These are phyloP conservation scores for Malthinus seriepunctatus DNA, from an alignment of 2,888 invertebrate species.

Conservation along the genomic window DNA sequence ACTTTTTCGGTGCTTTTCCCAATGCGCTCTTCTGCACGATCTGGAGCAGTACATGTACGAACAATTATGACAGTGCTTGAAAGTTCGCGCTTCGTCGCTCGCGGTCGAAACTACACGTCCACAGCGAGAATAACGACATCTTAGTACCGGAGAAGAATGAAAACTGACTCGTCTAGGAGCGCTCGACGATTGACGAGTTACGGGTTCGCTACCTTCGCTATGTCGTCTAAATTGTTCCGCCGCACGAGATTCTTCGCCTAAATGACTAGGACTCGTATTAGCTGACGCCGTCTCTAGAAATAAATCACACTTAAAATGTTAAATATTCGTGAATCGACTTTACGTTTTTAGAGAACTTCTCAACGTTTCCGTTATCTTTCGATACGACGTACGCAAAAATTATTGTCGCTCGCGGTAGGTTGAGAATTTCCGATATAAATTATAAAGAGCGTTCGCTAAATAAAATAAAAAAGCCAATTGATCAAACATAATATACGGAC, in stretches of 20 bases:
- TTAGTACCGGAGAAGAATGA: conserved; percentile 59
- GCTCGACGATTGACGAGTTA: conserved; percentile 38
- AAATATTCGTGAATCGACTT: conserved; percentile 45
- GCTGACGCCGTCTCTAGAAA: conserved; percentile 56
- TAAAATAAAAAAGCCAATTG: too few species aligned
- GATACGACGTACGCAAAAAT: too few species aligned
- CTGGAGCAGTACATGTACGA: conserved; percentile 92
- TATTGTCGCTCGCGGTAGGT: too few species aligned
- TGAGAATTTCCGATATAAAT: too few species aligned
- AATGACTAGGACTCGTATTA: conserved; percentile 53
- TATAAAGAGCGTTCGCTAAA: too few species aligned
- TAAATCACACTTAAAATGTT: conserved; percentile 43
- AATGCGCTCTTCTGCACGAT: conserved; percentile 87
- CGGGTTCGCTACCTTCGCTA: conserved; percentile 66
- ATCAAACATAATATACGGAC: too few species aligned
- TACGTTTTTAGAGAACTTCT: too few species aligned
- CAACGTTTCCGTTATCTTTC: too few species aligned
- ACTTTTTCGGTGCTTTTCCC: conserved; percentile 90
- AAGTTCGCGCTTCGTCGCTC: conserved; percentile 78
- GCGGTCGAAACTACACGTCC: conserved; percentile 44
- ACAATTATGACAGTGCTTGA: conserved; percentile 95
- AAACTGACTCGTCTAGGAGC: conserved; percentile 64
- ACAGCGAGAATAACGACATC: conserved; percentile 34
- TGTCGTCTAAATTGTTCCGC: conserved; percentile 59
- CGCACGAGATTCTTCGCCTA: conserved; percentile 37